Evolutionary conservation across 2,113 vertebrate species (phyloP).

Genomic region (Rhynchomys soricoides): DNA sequence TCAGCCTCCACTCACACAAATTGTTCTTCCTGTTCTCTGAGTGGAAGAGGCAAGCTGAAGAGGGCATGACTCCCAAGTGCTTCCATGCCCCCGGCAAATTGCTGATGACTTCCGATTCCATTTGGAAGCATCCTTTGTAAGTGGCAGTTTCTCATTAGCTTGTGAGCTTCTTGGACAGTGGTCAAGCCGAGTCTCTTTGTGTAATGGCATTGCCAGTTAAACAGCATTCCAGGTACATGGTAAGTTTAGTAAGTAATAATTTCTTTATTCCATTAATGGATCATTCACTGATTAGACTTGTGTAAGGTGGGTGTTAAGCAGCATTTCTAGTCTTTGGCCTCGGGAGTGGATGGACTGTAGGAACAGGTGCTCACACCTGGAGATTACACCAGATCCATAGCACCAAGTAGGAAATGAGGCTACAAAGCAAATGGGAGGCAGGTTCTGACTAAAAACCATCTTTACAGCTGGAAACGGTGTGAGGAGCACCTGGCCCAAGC

Average conservation of each 20-base stretch:
- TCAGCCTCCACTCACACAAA: fast-evolving
- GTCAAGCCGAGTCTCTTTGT: not conserved
- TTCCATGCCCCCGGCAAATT: not conserved
- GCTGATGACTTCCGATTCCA: not conserved
- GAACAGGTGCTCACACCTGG: too few species aligned
- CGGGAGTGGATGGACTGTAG: not conserved
- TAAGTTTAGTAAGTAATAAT: not conserved
- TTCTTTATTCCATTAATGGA: conserved; percentile 9
- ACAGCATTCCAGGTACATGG: not conserved
- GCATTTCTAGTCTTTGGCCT: not conserved
- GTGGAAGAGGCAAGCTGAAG: not conserved
- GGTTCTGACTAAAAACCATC: not conserved
- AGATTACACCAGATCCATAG: not conserved
- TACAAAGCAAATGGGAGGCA: not conserved
- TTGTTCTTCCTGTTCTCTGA: not conserved
- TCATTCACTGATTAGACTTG: not conserved
- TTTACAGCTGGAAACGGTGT: not conserved
- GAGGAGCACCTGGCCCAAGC: not conserved
- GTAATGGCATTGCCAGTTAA: not conserved
- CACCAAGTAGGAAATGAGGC: not conserved
- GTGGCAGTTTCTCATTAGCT: not conserved
- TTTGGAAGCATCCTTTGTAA: not conserved
- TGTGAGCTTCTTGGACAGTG: not conserved
- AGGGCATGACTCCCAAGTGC: not conserved
- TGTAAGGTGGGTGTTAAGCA: not conserved